phyloP scores from a whole-genome alignment of 1,140 invertebrate species.

The Ruditapes philippinarum region DNA sequence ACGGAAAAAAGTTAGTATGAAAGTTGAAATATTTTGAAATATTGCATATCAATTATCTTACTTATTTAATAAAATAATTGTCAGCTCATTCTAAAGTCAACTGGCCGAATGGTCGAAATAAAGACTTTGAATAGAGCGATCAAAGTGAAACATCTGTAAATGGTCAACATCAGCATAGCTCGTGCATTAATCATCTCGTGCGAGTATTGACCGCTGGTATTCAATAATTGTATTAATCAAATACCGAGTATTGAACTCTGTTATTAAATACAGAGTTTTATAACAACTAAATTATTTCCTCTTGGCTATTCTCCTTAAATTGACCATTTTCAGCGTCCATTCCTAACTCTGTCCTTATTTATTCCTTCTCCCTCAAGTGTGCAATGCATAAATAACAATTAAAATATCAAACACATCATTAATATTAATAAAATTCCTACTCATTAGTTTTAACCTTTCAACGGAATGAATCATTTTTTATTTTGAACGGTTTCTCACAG shows the following conservation, averaged over 20 bases:
- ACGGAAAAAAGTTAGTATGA: too few species aligned
- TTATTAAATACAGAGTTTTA: not conserved
- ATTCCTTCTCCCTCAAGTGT: not conserved
- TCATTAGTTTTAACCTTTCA: slow-evolving; percentile 14
- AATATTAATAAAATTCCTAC: slow-evolving; percentile 28
- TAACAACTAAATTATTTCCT: slow-evolving; percentile 2
- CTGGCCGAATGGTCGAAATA: too few species aligned
- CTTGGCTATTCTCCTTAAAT: not conserved
- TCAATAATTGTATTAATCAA: slow-evolving; percentile 33
- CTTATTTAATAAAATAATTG: too few species aligned
- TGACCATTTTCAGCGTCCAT: not conserved
- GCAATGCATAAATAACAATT: not conserved
- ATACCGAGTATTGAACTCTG: slow-evolving; percentile 24
- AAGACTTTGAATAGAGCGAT: too few species aligned
- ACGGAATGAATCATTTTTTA: slow-evolving; percentile 6
- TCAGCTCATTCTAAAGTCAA: too few species aligned
- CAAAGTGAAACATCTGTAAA: not conserved
- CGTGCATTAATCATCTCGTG: not conserved
- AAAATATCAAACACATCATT: not conserved
- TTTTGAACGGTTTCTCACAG: slow-evolving; percentile 19
- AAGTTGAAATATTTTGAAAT: too few species aligned
- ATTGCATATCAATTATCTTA: too few species aligned
- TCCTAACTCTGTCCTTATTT: slow-evolving; percentile 13
- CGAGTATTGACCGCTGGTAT: not conserved
- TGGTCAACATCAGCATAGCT: not conserved